These are phyloP conservation scores for Phortica variegata DNA, from an alignment of 1,140 invertebrate genomes.

Conservation along the genomic window DNA sequence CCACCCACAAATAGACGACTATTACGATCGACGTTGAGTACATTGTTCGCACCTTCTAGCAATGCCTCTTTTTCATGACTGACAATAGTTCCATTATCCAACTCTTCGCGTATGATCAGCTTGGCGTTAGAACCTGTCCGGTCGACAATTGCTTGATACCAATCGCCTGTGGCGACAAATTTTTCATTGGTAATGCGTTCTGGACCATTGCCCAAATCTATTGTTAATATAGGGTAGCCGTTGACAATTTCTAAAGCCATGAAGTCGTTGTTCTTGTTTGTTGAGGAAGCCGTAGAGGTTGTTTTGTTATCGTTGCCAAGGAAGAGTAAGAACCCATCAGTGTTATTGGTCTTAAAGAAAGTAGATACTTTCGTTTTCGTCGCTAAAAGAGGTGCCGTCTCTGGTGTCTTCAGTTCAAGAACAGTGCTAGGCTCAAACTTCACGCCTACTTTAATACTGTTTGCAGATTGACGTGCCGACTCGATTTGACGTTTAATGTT, in stretches of 20 bases:
- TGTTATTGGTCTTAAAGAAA: slow-evolving; percentile 80
- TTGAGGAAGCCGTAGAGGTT: slow-evolving; percentile 4
- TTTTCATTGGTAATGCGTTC: slow-evolving; percentile 73
- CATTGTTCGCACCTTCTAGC: slow-evolving; percentile 71
- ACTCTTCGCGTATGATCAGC: slow-evolving; percentile 76
- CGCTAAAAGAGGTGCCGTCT: slow-evolving; percentile 75
- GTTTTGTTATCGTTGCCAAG: slow-evolving; percentile 83
- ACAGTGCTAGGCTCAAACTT: slow-evolving; percentile 81
- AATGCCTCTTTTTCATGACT: slow-evolving; percentile 61
- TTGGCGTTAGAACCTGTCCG: slow-evolving; percentile 81
- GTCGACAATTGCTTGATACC: slow-evolving; percentile 89
- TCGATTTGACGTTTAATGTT: slow-evolving; percentile 76
- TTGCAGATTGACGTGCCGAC: slow-evolving; percentile 74
- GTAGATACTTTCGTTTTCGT: slow-evolving; percentile 84
- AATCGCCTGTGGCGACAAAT: slow-evolving; percentile 79
- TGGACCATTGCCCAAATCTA: slow-evolving; percentile 86
- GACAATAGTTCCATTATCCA: slow-evolving; percentile 61
- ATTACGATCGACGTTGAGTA: slow-evolving; percentile 85
- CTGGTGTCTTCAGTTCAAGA: slow-evolving; percentile 82
- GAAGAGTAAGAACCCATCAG: slow-evolving; percentile 83
- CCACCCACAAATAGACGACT: slow-evolving; percentile 91
- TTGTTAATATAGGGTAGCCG: slow-evolving; percentile 81
- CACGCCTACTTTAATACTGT: slow-evolving; percentile 76
- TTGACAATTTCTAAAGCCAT: slow-evolving; percentile 88
- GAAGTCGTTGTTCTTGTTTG: slow-evolving; percentile 75